Percentiles rank a stretch among this genome's conserved stretches.
Conservation (phyloP, 2,113 vertebrate genomes). For the Prionailurus bengalensis region DNA sequence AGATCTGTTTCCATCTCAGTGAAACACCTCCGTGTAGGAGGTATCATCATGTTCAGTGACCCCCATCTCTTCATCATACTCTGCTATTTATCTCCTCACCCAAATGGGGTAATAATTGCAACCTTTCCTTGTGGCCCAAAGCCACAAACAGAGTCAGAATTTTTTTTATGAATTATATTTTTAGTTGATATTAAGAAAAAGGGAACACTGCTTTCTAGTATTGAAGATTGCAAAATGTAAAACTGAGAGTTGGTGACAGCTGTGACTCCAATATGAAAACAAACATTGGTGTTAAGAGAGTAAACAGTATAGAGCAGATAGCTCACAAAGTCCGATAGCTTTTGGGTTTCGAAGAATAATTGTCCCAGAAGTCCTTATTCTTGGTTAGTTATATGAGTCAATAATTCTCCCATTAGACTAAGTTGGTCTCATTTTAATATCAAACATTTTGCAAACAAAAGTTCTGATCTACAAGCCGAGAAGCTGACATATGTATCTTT, state of each 20-base stretch:
- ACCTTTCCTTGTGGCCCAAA: neutral
- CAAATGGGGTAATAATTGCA: neutral
- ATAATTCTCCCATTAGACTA: neutral
- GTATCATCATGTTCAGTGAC: neutral
- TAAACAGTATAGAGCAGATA: neutral
- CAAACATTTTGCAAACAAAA: neutral
- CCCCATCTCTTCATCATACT: neutral
- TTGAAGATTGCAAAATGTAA: neutral
- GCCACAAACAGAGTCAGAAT: neutral
- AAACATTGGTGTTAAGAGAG: neutral
- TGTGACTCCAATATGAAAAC: neutral
- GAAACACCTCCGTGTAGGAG: neutral
- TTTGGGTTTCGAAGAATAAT: neutral
- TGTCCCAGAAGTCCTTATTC: neutral
- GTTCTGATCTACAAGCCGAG: neutral
- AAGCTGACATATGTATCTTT: neutral
- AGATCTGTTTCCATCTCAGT: neutral
- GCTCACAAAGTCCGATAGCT: neutral
- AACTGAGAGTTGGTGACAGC: neutral
- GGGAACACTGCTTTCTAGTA: neutral
- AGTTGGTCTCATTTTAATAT: constrained; percentile 4
- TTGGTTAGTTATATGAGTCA: neutral
- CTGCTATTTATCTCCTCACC: neutral
- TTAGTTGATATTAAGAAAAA: neutral
- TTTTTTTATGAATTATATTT: neutral